Percentiles rank a stretch among this genome's conserved stretches.
Conservation (phyloP, 2,797 vertebrate species). For the Poecile montanus region DNA sequence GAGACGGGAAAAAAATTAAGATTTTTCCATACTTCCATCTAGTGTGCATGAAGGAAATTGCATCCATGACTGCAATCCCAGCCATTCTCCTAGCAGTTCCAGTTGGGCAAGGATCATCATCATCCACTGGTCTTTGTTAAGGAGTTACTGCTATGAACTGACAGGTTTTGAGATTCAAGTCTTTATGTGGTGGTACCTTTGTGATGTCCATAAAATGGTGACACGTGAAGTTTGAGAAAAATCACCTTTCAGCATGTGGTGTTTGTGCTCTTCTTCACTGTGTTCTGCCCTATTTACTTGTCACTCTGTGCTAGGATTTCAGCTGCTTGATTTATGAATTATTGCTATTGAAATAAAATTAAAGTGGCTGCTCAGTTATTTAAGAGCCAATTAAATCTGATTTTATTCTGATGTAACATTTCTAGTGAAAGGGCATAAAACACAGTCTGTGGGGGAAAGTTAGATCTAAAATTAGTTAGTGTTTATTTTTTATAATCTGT, state of each 20-base stretch:
- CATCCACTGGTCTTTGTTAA: neutral
- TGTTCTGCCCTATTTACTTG: conserved; percentile 58
- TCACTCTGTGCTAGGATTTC: conserved; percentile 2
- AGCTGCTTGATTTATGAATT: conserved; percentile 55
- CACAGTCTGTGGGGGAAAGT: neutral
- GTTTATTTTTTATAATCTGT: conserved; percentile 26
- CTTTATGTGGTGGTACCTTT: neutral
- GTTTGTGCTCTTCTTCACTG: neutral
- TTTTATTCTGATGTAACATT: conserved; percentile 51
- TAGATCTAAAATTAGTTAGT: neutral
- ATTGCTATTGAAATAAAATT: conserved; percentile 49
- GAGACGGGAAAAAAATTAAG: neutral
- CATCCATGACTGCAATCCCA: neutral
- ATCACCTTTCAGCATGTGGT: conserved; percentile 15
- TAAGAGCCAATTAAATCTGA: conserved; percentile 60
- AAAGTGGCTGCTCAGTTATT: conserved; percentile 62
- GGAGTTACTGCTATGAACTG: neutral
- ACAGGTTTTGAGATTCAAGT: neutral
- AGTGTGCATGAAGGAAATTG: conserved; percentile 61
- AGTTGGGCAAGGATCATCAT: neutral
- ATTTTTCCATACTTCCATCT: conserved; percentile 64
- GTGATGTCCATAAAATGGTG: conserved; percentile 1
- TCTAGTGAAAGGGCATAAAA: conserved; percentile 15
- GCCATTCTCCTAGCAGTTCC: neutral
- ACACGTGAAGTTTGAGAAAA: neutral